Evolutionary conservation across 2,113 vertebrate species (phyloP), one percentile per base, ranked within the genome.

Genomic region (Anseranas semipalmata): DNA sequence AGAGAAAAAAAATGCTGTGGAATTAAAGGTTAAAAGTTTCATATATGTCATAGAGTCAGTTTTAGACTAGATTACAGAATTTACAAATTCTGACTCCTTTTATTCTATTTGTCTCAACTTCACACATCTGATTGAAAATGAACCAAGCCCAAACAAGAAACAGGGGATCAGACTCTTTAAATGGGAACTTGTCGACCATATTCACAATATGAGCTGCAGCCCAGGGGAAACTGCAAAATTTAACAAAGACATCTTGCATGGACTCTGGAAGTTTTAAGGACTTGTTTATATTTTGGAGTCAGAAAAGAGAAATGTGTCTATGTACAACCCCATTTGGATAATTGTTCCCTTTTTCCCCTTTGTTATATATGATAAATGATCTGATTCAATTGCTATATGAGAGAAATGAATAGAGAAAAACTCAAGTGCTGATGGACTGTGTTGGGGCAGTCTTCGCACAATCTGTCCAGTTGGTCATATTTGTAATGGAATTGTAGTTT

Each of bases 171-270:
- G 15, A 9, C 12, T 46, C 55, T 58, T 79, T 32, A 39, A 28
- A 0, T 35, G 48, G 33, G 53, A 70, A 16, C 41, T 16, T 52
- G 37, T 12, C 16, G 39, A 3, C n/a, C 5, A 0, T 24, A 1
- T 10, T 67, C 20, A 27, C 53, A 30, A 7, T 7, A 10, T 3
- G 17, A 81, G 19, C 45, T 71, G 45, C 6, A 22, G 16, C 15
- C 18, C 27, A 58, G 46, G 37, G 24, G 33, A 52, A 58, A 18
- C 45, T 19, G 33, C 71, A 30, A 33, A 6, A 7, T 52, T 56
- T 45, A 41, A 62, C 53, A 45, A 15, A 4, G 48, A 25, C 24
- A 59, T 48, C 13, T 12, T 70, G 37, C 4, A 1, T 33, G 74
- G 28, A 20, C n/a, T 37, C 30, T 73, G 66, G 9, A 63, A 62